Evolutionary conservation across 2,113 vertebrate genomes (phyloP).

Genomic region (Loxodonta africana): DNA sequence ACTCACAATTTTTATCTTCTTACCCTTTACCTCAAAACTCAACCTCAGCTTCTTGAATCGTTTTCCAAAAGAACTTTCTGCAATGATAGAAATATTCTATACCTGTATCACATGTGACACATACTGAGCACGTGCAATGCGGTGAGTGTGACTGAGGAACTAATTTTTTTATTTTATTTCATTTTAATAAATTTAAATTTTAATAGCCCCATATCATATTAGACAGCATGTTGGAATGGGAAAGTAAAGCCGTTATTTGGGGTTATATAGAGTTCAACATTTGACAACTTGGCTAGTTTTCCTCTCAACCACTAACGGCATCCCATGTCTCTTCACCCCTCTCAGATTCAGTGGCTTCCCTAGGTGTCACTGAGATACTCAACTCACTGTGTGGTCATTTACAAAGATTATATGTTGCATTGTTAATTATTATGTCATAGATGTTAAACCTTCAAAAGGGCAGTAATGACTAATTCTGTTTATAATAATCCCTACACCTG

Average conservation of each 20-base stretch:
- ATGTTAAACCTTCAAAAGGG: not conserved
- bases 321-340: not conserved
- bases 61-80: not conserved
- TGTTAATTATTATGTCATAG: not conserved
- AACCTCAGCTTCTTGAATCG: not conserved
- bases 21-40: not conserved
- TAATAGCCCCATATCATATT: not conserved
- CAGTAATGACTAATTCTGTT: not conserved
- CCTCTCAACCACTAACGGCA: not conserved
- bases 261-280: not conserved
- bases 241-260: not conserved
- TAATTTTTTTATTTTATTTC: slow-evolving; percentile 4
- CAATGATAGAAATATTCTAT: not conserved
- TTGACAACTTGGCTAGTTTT: not conserved
- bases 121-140: not conserved
- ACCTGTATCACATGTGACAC: not conserved
- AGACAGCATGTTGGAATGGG: not conserved
- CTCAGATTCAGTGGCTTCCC: not conserved
- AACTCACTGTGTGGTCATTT: not conserved
- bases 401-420: not conserved
- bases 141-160: not conserved
- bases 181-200: slow-evolving; percentile 1
- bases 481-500: not conserved
- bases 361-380: not conserved
- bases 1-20: not conserved